Percentiles rank a stretch among this genome's conserved stretches.
phyloP scores from a whole-genome alignment of 2,797 vertebrate species.

The Thamnophis elegans region DNA sequence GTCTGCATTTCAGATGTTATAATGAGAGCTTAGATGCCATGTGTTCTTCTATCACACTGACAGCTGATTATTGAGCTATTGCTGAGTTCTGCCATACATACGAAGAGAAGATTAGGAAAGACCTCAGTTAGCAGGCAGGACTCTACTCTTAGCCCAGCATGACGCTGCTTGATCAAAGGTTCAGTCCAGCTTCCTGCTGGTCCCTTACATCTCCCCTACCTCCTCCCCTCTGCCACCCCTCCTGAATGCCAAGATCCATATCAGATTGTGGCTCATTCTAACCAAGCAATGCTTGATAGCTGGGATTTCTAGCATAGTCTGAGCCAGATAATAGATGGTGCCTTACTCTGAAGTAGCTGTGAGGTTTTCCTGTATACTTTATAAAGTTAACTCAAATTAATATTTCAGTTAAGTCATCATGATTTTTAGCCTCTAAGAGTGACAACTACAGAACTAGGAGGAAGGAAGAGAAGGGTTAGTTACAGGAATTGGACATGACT shows the following conservation, averaged over 20 bases:
- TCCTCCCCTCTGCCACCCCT: background rate
- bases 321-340: background rate
- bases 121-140: background rate
- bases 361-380: background rate
- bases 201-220: slow-evolving; percentile 8
- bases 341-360: background rate
- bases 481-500: too few relatives aligned
- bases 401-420: background rate
- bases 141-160: slow-evolving; percentile 32
- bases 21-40: background rate
- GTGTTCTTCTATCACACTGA: background rate
- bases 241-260: background rate
- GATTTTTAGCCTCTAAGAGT: background rate
- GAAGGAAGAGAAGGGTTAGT: background rate
- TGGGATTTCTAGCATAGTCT: background rate
- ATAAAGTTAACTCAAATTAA: background rate
- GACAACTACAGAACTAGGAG: too few relatives aligned
- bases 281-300: background rate
- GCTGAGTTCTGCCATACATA: slow-evolving; percentile 2
- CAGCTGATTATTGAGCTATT: background rate
- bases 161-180: slow-evolving; percentile 54
- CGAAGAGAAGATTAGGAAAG: slow-evolving; percentile 38
- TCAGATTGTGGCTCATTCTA: slow-evolving; percentile 7
- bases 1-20: background rate
- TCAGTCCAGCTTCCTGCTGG: slow-evolving; percentile 2